Conservation (phyloP, 2,888 invertebrate genomes). For the Physocephala rufipes region DNA sequence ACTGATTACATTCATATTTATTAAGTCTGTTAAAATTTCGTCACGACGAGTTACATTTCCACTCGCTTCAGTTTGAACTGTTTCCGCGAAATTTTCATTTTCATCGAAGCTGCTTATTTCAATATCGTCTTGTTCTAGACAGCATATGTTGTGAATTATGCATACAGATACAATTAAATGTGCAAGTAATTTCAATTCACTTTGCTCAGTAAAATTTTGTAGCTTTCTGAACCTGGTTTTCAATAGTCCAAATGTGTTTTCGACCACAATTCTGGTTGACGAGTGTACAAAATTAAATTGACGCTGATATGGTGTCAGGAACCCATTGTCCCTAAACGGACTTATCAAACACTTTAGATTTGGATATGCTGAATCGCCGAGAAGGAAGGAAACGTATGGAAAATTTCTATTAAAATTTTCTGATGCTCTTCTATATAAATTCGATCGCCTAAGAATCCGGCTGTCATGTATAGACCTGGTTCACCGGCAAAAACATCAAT, state of each 20-base stretch:
- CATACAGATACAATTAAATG: no score
- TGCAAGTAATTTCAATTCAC: no score
- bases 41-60: no score
- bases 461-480: constrained; percentile 28
- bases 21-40: no score
- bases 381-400: constrained; percentile 16
- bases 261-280: constrained; percentile 48
- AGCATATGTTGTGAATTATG: no score
- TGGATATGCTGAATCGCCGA: constrained; percentile 46
- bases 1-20: no score
- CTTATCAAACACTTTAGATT: constrained; percentile 45
- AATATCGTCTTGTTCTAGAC: no score
- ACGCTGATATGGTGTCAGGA: constrained; percentile 47
- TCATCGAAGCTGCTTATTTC: no score
- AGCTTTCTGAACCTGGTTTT: background rate
- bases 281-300: constrained; percentile 51
- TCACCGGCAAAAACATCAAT: constrained; percentile 20
- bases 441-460: constrained; percentile 28
- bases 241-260: constrained; percentile 52
- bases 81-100: no score
- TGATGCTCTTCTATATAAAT: constrained; percentile 19
- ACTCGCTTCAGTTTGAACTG: no score
- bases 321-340: constrained; percentile 51
- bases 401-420: background rate
- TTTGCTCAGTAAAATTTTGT: background rate